Base-by-base conservation (phyloP, 2,113 vertebrate genomes). In the Melanerpes formicivorus region DNA sequence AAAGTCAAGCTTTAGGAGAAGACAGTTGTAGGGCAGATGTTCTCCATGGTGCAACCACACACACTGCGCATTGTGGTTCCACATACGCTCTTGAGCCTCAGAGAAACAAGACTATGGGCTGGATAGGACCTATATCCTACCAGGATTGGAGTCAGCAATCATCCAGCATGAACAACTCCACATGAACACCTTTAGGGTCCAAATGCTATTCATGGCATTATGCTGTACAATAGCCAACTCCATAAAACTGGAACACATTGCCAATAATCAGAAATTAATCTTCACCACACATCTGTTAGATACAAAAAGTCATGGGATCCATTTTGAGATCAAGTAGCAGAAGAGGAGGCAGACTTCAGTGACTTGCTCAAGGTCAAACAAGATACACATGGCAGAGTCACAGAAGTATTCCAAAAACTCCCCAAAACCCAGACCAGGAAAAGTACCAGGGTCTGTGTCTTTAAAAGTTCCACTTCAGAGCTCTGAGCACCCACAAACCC, bases 51-150 rank as follows among this genome's bases (percentile, higher is more conserved):
- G 50, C 59, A 59, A n/a, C 16, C 22, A 4, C n/a, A 9, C 11
- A 14, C 6, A 3, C 22, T 4, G 2, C 21, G 17, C 2, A 11
- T 44, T 55, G 34, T 34, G 11, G 22, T 77, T 42, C 34, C 85
- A 25, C 29, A 44, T 1, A 0, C 10, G 19, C 25, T 82, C 71
- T 76, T 42, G 40, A 0, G 1, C n/a, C 78, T 32, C 0, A 0
- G 5, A 26, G 23, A 81, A 80, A 84, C 18, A 62, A 66, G 22
- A 65, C 11, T 29, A 62, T 42, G 52, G 59, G 30, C 55, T 87
- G 40, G 19, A 55, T 50, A 65, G 64, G 29, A 89, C 71, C 44
- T 72, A 54, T 78, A 18, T 60, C 37, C 37, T 48, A 27, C 62
- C 59, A 2, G 3, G 32, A 52, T 46, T 75, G 54, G 56, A 71